phyloP scores from a whole-genome alignment of 1,140 invertebrate genomes.

The Monochamus saltuarius region DNA sequence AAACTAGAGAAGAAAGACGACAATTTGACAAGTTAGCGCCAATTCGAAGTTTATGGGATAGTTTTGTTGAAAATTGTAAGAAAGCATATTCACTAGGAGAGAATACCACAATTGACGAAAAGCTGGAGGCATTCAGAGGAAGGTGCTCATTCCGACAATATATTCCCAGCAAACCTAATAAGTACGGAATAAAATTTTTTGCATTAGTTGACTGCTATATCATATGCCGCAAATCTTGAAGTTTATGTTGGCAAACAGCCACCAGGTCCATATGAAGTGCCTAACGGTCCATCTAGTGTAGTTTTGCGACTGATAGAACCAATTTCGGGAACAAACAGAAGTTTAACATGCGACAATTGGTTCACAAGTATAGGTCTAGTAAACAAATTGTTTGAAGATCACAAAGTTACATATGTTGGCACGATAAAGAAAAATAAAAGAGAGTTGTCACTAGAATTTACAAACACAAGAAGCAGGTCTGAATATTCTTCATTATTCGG shows the following conservation, averaged over 20 bases:
- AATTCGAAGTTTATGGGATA: neutral
- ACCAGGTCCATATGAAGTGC: slow-evolving; percentile 28
- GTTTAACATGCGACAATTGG: slow-evolving; percentile 46
- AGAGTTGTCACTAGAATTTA: slow-evolving; percentile 24
- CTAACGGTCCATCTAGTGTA: slow-evolving; percentile 30
- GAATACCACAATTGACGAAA: slow-evolving; percentile 4
- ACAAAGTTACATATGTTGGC: slow-evolving; percentile 45
- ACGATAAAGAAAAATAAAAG: slow-evolving; percentile 38
- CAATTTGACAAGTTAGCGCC: neutral
- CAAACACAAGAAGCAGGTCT: slow-evolving; percentile 27
- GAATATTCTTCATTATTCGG: too few species aligned
- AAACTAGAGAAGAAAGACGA: too few species aligned
- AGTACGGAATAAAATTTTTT: slow-evolving; percentile 1
- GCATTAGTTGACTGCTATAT: slow-evolving; percentile 25
- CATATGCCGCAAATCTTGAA: slow-evolving; percentile 38
- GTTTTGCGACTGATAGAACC: slow-evolving; percentile 39
- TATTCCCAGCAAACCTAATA: neutral
- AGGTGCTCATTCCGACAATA: slow-evolving; percentile 4
- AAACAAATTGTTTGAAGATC: slow-evolving; percentile 11
- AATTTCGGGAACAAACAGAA: slow-evolving; percentile 40
- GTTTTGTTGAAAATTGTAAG: slow-evolving; percentile 4
- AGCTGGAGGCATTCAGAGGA: slow-evolving; percentile 5
- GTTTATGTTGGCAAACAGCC: slow-evolving; percentile 40
- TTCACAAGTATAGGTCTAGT: slow-evolving; percentile 38
- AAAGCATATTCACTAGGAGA: neutral